A percentile compares a stretch with the other conserved stretches of the same genome.
Evolutionary conservation across 2,888 invertebrate genomes (phyloP).

Genomic region (Meiosimyza decipiens): DNA sequence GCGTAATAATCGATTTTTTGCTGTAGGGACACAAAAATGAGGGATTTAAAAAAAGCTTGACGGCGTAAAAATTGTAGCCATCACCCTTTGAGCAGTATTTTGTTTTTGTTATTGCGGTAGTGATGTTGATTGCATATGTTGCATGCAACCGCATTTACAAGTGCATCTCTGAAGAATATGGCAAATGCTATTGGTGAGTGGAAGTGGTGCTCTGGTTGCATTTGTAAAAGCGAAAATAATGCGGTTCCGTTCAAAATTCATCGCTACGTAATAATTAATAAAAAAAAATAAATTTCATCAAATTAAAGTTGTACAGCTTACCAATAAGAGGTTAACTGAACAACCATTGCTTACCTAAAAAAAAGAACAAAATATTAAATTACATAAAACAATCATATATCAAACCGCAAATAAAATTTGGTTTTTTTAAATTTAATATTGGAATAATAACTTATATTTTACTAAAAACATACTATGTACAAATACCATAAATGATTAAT

Average conservation of each 20-base stretch:
- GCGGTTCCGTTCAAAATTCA: not conserved
- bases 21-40: conserved; percentile 5
- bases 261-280: not conserved
- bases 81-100: conserved; percentile 1
- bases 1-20: conserved; percentile 13
- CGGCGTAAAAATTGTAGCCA: not conserved
- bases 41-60: conserved; percentile 2
- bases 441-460: no score
- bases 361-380: no score
- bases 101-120: not conserved
- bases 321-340: no score
- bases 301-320: not conserved
- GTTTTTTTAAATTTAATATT: no score
- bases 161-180: not conserved
- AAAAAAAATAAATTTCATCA: not conserved
- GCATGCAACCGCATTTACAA: conserved; percentile 20
- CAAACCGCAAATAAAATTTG: no score
- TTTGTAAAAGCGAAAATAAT: conserved; percentile 29
- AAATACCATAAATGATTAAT: no score
- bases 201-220: no score
- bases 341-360: no score
- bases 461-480: no score
- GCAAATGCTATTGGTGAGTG: no score
- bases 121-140: conserved; percentile 39
- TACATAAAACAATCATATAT: no score